Conservation (phyloP, 2,113 vertebrate genomes). For the Misgurnus anguillicaudatus region DNA sequence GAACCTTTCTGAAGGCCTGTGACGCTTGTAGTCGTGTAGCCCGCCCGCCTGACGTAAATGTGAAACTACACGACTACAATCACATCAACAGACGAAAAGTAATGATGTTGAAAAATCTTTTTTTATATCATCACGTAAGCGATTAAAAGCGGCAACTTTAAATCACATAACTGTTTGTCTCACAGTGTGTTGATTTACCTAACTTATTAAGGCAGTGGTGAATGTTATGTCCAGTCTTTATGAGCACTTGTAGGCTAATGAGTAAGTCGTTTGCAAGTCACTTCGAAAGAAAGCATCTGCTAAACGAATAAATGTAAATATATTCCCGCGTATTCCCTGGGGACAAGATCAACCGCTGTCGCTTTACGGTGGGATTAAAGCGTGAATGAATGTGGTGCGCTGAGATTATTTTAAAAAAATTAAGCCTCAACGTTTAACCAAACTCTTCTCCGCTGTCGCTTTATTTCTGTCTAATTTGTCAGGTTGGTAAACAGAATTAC, state of each 20-base stretch:
- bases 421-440: constrained; percentile 1
- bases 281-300: background rate
- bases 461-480: background rate
- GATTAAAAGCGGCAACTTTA: too few species aligned
- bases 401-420: constrained; percentile 10
- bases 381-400: constrained; percentile 23
- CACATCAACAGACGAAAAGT: too few species aligned
- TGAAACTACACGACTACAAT: too few species aligned
- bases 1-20: too few species aligned
- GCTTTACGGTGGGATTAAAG: background rate
- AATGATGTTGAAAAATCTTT: too few species aligned
- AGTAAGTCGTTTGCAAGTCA: background rate
- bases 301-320: background rate
- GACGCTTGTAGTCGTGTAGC: too few species aligned
- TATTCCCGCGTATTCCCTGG: background rate
- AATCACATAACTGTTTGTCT: too few species aligned
- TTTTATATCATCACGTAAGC: too few species aligned
- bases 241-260: too few species aligned
- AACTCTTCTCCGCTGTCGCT: background rate
- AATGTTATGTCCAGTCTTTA: too few species aligned
- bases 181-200: background rate
- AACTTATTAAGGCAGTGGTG: background rate
- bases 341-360: background rate
- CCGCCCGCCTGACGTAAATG: too few species aligned
- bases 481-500: background rate